These are phyloP conservation scores for Macropis europaea DNA, from an alignment of 2,888 invertebrate species.

Conservation along the genomic window DNA sequence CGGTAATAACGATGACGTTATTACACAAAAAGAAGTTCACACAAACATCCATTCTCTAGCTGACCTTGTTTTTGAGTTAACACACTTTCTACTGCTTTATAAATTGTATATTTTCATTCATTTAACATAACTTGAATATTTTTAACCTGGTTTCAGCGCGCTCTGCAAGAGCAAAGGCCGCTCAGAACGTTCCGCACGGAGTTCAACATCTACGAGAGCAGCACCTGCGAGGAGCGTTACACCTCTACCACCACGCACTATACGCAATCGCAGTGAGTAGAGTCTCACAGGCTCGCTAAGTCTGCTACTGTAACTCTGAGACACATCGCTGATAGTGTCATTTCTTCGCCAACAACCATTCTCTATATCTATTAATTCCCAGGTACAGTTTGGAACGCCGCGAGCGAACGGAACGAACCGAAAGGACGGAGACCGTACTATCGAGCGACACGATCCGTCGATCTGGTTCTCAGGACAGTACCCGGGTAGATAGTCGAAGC, in stretches of 20 bases:
- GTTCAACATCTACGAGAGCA: constrained; percentile 88
- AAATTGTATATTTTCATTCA: too few relatives aligned
- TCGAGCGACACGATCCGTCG: constrained; percentile 66
- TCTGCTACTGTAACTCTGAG: too few relatives aligned
- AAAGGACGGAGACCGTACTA: constrained; percentile 55
- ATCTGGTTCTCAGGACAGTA: constrained; percentile 67
- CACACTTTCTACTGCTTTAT: too few relatives aligned
- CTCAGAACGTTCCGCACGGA: constrained; percentile 91
- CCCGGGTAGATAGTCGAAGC: constrained; percentile 59
- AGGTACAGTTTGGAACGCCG: constrained; percentile 73
- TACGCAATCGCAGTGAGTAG: constrained; percentile 84
- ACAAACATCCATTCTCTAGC: too few relatives aligned
- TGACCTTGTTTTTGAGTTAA: too few relatives aligned
- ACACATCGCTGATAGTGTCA: too few relatives aligned
- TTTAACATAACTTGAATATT: too few relatives aligned
- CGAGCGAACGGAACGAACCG: constrained; percentile 66
- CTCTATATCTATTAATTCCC: not conserved
- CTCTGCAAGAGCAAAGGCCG: constrained; percentile 81
- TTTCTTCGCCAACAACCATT: not conserved
- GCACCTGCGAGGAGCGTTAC: constrained; percentile 84
- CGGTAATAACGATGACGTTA: too few relatives aligned
- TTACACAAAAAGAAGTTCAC: too few relatives aligned
- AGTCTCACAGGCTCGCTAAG: too few relatives aligned
- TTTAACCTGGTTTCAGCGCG: constrained; percentile 78
- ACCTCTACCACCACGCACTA: constrained; percentile 84